Evolutionary conservation across 2,888 invertebrate genomes (phyloP).

Genomic region (Lutraria lutraria): DNA sequence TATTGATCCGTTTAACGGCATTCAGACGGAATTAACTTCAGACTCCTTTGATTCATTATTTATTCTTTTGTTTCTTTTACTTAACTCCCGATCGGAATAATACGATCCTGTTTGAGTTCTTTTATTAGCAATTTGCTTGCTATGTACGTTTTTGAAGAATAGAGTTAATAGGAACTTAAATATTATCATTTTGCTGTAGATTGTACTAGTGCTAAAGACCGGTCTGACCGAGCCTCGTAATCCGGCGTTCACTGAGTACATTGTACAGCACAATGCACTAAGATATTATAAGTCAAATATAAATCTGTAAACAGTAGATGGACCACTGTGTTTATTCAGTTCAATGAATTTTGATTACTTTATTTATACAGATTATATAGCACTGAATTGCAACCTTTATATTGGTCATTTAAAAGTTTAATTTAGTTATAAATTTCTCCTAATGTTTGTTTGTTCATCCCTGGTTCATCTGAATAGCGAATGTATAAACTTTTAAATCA

Average conservation of each 20-base stretch:
- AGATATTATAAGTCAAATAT: background rate
- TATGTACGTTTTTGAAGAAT: no score
- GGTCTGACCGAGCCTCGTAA: background rate
- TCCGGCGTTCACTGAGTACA: background rate
- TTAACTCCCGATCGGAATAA: no score
- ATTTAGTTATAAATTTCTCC: slow-evolving; percentile 8
- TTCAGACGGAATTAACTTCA: no score
- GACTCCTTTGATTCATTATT: no score
- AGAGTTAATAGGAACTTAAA: no score
- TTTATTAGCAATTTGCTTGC: no score
- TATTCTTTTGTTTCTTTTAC: no score
- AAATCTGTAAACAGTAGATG: slow-evolving; percentile 19
- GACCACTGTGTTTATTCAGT: slow-evolving; percentile 28
- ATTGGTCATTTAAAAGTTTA: slow-evolving; percentile 22
- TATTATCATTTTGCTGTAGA: no score
- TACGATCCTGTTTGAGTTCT: no score
- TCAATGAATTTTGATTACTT: slow-evolving; percentile 27
- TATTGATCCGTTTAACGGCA: no score
- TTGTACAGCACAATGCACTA: background rate
- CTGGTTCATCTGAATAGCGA: background rate
- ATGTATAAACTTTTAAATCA: background rate
- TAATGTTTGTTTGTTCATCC: background rate
- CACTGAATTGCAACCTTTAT: background rate
- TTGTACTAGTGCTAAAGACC: background rate
- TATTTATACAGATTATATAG: slow-evolving; percentile 30